phyloP scores from a whole-genome alignment of 2,888 invertebrate species.

The Clepsis dumicolana region DNA sequence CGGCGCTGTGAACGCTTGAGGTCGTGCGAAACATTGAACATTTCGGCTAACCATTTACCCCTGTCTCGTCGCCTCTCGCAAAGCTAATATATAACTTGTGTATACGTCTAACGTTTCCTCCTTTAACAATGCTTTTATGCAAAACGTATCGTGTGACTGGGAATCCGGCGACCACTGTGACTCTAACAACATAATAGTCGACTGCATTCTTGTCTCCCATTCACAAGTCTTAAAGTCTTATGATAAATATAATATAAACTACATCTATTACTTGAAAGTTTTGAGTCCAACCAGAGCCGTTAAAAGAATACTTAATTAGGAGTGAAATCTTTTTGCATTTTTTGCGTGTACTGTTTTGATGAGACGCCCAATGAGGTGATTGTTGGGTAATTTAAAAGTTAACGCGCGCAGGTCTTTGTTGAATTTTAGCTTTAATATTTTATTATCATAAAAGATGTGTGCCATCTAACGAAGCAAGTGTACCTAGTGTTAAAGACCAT shows the following conservation, averaged over 20 bases:
- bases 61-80: not conserved
- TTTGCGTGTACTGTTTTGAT: slow-evolving; percentile 7
- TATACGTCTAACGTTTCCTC: slow-evolving; percentile 46
- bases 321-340: slow-evolving; percentile 27
- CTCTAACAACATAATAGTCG: slow-evolving; percentile 38
- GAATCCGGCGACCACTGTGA: slow-evolving; percentile 51
- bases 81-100: slow-evolving; percentile 46
- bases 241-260: slow-evolving; percentile 33
- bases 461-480: not conserved
- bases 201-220: slow-evolving; percentile 42
- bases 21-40: not conserved
- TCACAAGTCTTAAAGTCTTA: slow-evolving; percentile 47
- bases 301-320: slow-evolving; percentile 39
- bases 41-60: not conserved
- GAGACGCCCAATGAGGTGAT: not conserved
- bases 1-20: not conserved
- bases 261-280: slow-evolving; percentile 39
- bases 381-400: slow-evolving; percentile 8
- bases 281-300: slow-evolving; percentile 18
- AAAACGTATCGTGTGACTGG: slow-evolving; percentile 68
- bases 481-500: not conserved
- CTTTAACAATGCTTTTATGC: slow-evolving; percentile 67
- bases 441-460: not conserved
- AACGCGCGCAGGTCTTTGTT: not conserved
- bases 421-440: not conserved